Evolutionary conservation across 1,140 invertebrate species (phyloP).

Genomic region (Hermetia illucens): DNA sequence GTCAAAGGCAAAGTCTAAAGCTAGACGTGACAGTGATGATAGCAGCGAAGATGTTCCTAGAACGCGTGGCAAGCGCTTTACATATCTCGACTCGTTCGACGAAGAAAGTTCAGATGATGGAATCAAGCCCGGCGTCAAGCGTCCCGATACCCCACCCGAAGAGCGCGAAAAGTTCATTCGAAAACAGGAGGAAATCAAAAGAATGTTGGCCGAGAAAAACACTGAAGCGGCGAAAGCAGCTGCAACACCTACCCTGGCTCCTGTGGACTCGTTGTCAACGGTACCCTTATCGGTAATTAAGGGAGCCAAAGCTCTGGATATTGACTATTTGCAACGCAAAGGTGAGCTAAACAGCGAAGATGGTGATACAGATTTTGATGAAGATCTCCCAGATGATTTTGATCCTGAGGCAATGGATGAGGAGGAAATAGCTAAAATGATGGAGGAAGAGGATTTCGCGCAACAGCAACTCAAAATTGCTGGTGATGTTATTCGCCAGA

Average conservation of each 20-base stretch:
- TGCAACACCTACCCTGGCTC: constrained; percentile 22
- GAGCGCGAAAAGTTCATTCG: constrained; percentile 29
- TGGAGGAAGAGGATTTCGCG: constrained; percentile 45
- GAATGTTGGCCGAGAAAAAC: constrained; percentile 29
- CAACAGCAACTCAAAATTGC: constrained; percentile 39
- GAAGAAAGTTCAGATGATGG: constrained; percentile 32
- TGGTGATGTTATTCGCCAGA: constrained; percentile 35
- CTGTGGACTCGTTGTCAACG: constrained; percentile 21
- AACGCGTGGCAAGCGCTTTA: constrained; percentile 54
- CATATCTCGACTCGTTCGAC: constrained; percentile 39
- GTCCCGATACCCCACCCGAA: constrained; percentile 28
- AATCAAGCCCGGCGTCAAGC: constrained; percentile 34
- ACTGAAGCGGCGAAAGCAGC: constrained; percentile 25
- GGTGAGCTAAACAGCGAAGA: constrained; percentile 14
- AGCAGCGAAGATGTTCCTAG: constrained; percentile 41
- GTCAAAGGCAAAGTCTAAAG: not conserved
- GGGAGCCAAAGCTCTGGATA: constrained; percentile 29
- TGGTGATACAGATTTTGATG: constrained; percentile 23
- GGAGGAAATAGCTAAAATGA: constrained; percentile 42
- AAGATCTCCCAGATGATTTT: constrained; percentile 22
- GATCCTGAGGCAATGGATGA: constrained; percentile 34
- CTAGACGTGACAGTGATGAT: constrained; percentile 31
- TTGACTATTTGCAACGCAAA: constrained; percentile 29
- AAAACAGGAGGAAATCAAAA: constrained; percentile 28
- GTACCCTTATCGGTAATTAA: constrained; percentile 27